Base-by-base conservation (phyloP, 2,888 invertebrate species). In the Balanococcus diminutus region DNA sequence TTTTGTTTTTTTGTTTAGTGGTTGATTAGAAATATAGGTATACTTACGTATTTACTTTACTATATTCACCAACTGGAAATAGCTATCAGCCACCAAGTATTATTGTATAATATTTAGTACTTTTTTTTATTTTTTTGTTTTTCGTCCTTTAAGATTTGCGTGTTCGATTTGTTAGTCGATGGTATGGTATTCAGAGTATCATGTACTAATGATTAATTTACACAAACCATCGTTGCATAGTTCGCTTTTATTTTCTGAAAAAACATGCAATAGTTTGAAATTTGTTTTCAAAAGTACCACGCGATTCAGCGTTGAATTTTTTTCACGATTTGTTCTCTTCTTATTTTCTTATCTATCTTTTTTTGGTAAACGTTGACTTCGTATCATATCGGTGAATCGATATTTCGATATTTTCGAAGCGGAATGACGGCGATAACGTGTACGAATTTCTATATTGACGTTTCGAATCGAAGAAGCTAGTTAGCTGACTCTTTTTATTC, bases 331-430 rank as follows among this genome's bases (percentile, higher is more conserved):
- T 46, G n/a, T 46, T 46, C n/a, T 46, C 46, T 46, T 46, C 46
- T 46, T n/a, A n/a, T n/a, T 46, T 46, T 46, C 46, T 16, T 46
- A n/a, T n/a, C 11, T 46, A 5, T 42, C 16, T 42, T n/a, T n/a
- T n/a, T n/a, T n/a, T n/a, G n/a, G n/a, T n/a, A n/a, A n/a, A 46
- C 46, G 46, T 46, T 14, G n/a, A n/a, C n/a, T 25, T 61, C 61
- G 61, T 61, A 61, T 61, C 61, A 61, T 61, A 61, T 61, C 61
- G 61, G 61, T 61, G 61, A 61, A 61, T 61, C 61, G 61, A 61
- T 61, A 25, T 61, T 61, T 61, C 61, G 61, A 61, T 61, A 11
- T 61, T 61, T 61, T 61, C 61, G 22, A 25, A 61, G 61, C 61
- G 61, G 25, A 51, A 51, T 51, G 19, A 61, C 19, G n/a, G 61